A percentile compares a stretch with the other conserved stretches of the same genome.
Evolutionary conservation across 2,888 invertebrate genomes (phyloP).

Genomic region (Agelastica alni): DNA sequence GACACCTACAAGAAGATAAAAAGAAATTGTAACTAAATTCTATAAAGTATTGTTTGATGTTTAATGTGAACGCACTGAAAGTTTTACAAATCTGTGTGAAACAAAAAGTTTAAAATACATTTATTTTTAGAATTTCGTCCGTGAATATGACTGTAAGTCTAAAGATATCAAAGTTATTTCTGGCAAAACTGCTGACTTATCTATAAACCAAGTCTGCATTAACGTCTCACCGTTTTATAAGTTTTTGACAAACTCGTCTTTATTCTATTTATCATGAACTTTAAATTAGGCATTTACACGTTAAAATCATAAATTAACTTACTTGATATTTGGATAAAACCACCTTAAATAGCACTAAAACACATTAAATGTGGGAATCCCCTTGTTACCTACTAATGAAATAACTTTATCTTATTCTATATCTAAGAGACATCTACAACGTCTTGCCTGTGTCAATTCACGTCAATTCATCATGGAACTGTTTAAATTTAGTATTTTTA

Average conservation of each 20-base stretch:
- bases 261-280: background rate
- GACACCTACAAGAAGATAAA: constrained; percentile 16
- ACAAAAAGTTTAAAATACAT: constrained; percentile 32
- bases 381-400: no score
- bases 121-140: constrained; percentile 35
- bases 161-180: constrained; percentile 38
- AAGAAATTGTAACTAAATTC: constrained; percentile 3
- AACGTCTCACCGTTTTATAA: constrained; percentile 3
- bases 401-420: no score
- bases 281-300: background rate
- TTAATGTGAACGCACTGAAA: constrained; percentile 34
- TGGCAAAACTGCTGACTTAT: constrained; percentile 30
- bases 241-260: background rate
- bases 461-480: no score
- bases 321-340: no score
- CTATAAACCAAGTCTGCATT: constrained; percentile 21
- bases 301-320: no score
- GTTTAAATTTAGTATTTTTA: no score
- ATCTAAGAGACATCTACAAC: no score
- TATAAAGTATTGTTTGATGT: constrained; percentile 24
- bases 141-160: constrained; percentile 37
- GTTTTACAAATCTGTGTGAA: constrained; percentile 32
- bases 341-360: no score
- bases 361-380: no score
- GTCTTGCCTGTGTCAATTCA: no score